A percentile compares a stretch with the other conserved stretches of the same genome.
These are phyloP conservation scores for Caloenas nicobarica DNA, from an alignment of 2,113 vertebrate genomes.

Conservation along the genomic window DNA sequence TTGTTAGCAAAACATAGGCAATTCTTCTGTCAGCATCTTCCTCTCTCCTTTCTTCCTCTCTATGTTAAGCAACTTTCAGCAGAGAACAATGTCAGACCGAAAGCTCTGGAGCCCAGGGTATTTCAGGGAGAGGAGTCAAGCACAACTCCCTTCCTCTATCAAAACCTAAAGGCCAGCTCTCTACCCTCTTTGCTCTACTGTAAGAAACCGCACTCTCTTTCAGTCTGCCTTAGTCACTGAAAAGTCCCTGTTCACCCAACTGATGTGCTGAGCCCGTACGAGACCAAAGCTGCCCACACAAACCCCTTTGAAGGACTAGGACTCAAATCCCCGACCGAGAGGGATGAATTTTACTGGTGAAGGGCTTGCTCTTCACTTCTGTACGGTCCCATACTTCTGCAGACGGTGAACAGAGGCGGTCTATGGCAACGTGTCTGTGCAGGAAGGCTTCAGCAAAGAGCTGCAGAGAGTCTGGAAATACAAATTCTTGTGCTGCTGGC, in stretches of 20 bases:
- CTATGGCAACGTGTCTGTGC: neutral
- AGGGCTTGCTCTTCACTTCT: neutral
- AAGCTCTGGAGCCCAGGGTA: neutral
- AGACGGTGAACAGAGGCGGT: neutral
- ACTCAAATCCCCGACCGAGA: neutral
- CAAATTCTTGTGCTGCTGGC: neutral
- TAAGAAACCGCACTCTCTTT: neutral
- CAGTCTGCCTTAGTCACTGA: neutral
- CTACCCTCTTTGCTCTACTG: neutral
- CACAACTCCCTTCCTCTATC: neutral
- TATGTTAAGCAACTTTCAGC: slow-evolving; percentile 18
- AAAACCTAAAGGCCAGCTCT: neutral
- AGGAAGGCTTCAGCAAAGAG: neutral
- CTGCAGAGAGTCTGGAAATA: neutral
- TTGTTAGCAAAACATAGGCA: neutral
- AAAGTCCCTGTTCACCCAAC: neutral
- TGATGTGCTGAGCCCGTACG: neutral
- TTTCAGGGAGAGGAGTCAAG: neutral
- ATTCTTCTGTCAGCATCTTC: neutral
- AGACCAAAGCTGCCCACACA: neutral
- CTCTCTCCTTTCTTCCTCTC: neutral
- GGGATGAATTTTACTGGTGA: neutral
- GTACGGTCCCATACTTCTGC: accelerated
- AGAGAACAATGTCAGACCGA: neutral
- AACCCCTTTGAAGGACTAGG: neutral